A percentile compares a stretch with the other conserved stretches of the same genome.
Evolutionary conservation across 2,888 invertebrate genomes (phyloP).

Genomic region (Cremastobaeus sp.): DNA sequence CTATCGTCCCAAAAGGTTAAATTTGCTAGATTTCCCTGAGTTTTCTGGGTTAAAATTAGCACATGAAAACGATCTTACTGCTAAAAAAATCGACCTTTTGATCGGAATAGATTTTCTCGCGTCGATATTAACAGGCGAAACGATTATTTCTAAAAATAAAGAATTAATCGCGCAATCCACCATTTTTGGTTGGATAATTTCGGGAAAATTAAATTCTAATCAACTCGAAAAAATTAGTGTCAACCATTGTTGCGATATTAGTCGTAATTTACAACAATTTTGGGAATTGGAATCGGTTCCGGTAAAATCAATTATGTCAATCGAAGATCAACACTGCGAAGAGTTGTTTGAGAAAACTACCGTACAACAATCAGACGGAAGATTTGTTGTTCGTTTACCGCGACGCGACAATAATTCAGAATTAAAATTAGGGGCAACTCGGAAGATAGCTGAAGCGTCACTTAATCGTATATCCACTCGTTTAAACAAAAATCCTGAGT

Average conservation of each 20-base stretch:
- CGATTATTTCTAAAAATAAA: too few relatives aligned
- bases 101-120: too few relatives aligned
- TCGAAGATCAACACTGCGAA: conserved; percentile 18
- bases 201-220: too few relatives aligned
- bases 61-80: too few relatives aligned
- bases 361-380: not conserved
- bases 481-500: not conserved
- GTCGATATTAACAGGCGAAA: too few relatives aligned
- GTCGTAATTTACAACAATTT: not conserved
- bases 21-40: too few relatives aligned
- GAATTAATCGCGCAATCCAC: too few relatives aligned
- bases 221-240: too few relatives aligned
- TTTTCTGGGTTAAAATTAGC: too few relatives aligned
- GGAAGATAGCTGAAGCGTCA: conserved; percentile 6
- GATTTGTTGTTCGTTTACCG: conserved; percentile 11
- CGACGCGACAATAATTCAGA: not conserved
- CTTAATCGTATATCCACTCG: not conserved
- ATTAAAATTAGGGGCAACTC: not conserved
- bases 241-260: conserved; percentile 17
- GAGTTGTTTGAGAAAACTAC: conserved; percentile 15
- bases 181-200: too few relatives aligned
- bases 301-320: not conserved
- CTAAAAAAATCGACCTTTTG: too few relatives aligned
- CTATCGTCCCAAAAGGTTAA: too few relatives aligned
- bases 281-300: conserved; percentile 28